Evolutionary conservation across 1,140 invertebrate genomes (phyloP).

Genomic region (Musca vetustissima): DNA sequence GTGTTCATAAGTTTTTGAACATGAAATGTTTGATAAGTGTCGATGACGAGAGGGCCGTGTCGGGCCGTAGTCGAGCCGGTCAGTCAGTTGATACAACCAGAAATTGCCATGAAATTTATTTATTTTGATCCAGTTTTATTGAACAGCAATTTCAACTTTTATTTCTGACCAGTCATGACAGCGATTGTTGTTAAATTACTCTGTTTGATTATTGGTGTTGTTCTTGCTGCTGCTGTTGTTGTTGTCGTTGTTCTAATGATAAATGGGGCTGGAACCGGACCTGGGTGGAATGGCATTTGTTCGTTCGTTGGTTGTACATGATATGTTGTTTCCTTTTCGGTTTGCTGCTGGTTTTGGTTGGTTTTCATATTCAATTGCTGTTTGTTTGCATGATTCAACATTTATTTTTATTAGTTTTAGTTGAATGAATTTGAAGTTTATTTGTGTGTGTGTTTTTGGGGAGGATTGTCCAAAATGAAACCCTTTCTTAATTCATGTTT

Average conservation of each 20-base stretch:
- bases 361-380: slow-evolving; percentile 3
- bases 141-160: background rate
- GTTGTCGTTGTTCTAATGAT: background rate
- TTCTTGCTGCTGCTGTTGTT: background rate
- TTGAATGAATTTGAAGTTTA: too few relatives aligned
- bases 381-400: slow-evolving; percentile 16
- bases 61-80: too few relatives aligned
- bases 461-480: too few relatives aligned
- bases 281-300: too few relatives aligned
- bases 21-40: too few relatives aligned
- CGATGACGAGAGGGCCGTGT: too few relatives aligned
- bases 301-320: too few relatives aligned
- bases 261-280: too few relatives aligned
- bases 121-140: slow-evolving; percentile 21
- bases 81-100: slow-evolving; percentile 30
- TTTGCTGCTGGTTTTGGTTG: background rate
- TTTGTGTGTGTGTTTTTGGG: too few relatives aligned
- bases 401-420: background rate
- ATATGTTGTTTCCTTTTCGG: too few relatives aligned
- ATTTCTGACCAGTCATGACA: slow-evolving; percentile 2
- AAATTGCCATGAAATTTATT: slow-evolving; percentile 43
- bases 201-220: slow-evolving; percentile 2
- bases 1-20: background rate
- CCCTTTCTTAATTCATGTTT: too few relatives aligned
- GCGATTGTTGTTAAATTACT: slow-evolving; percentile 7